Percentiles rank a stretch among this genome's conserved stretches.
Evolutionary conservation across 2,888 invertebrate species (phyloP).

Genomic region (Chironomus tentans): DNA sequence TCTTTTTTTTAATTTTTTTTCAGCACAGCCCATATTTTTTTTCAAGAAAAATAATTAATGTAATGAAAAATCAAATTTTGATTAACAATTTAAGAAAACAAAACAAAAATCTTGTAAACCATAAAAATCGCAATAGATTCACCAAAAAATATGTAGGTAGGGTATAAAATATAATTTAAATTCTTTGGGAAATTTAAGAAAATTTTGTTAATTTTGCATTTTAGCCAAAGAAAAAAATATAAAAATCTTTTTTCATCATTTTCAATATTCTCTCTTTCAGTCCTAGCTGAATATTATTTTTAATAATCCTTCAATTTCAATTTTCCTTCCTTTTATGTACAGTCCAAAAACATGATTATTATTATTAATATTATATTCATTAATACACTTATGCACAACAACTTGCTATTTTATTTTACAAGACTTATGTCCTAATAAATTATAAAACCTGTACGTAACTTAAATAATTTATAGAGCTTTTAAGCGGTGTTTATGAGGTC

Average conservation of each 20-base stretch:
- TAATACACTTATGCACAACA: conserved; percentile 1
- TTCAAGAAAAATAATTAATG: background rate
- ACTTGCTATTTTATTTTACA: background rate
- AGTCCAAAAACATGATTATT: background rate
- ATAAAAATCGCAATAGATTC: no score
- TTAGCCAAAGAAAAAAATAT: background rate
- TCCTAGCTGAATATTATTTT: background rate
- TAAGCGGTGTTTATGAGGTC: background rate
- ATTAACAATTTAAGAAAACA: background rate
- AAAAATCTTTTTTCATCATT: background rate
- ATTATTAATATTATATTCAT: background rate
- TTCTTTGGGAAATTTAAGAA: no score
- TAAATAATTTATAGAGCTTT: background rate
- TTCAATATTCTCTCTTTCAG: background rate
- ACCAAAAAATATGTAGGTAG: no score
- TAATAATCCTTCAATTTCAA: background rate
- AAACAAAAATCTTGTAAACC: background rate
- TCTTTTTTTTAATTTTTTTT: background rate
- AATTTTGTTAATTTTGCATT: no score
- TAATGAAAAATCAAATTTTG: background rate
- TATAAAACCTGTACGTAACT: background rate
- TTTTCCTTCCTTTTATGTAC: background rate
- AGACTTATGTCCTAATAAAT: background rate
- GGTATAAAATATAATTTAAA: no score
- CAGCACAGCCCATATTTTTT: conserved; percentile 11